Conservation (phyloP, 1,140 invertebrate species). For the Berghia stephanieae region DNA sequence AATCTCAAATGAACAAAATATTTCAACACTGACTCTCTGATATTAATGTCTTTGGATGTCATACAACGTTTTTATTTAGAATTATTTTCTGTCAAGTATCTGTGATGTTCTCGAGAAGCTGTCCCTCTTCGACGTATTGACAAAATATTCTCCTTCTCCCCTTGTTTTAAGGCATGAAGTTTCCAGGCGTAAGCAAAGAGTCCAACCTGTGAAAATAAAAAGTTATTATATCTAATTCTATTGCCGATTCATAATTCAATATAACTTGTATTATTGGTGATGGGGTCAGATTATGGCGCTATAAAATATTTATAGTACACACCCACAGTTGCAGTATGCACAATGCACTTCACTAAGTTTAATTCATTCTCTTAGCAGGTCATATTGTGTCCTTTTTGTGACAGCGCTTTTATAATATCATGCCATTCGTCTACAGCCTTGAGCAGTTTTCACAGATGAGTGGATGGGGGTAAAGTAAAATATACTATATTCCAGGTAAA, state of each 20-base stretch:
- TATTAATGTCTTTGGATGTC: too few species aligned
- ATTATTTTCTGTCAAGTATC: slow-evolving; percentile 32
- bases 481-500: too few species aligned
- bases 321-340: not conserved
- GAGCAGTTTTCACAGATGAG: too few species aligned
- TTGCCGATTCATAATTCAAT: not conserved
- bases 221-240: too few species aligned
- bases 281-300: not conserved
- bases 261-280: not conserved
- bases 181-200: slow-evolving; percentile 58
- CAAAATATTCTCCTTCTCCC: slow-evolving; percentile 53
- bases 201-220: slow-evolving; percentile 55
- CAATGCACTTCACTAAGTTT: not conserved
- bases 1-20: too few species aligned
- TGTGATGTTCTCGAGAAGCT: slow-evolving; percentile 51
- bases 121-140: slow-evolving; percentile 56
- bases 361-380: too few species aligned
- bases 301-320: not conserved
- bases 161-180: slow-evolving; percentile 58
- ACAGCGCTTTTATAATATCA: too few species aligned
- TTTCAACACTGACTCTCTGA: too few species aligned
- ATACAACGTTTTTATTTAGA: too few species aligned
- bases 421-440: too few species aligned
- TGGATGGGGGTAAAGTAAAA: too few species aligned
- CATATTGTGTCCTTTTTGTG: too few species aligned